A percentile compares a stretch with the other conserved stretches of the same genome.
These are phyloP conservation scores for Aythya baeri DNA, from an alignment of 2,113 vertebrate species.

Conservation along the genomic window DNA sequence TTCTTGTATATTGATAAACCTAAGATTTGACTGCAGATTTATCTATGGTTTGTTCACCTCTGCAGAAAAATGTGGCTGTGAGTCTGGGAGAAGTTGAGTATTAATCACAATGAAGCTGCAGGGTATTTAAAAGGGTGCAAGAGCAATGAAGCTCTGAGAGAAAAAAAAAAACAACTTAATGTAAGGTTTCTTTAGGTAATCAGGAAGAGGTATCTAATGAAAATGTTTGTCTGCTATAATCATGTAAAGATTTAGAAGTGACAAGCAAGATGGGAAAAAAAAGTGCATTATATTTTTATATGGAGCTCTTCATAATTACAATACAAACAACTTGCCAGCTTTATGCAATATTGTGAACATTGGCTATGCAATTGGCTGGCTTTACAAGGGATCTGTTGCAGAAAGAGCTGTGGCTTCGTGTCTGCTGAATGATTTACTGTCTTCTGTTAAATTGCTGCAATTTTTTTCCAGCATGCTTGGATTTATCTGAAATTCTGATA, in stretches of 20 bases:
- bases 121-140: neutral
- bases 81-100: neutral
- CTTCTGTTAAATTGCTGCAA: neutral
- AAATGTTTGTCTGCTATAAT: neutral
- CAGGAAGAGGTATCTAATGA: neutral
- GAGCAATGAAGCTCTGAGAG: neutral
- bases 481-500: neutral
- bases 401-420: neutral
- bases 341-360: neutral
- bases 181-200: neutral
- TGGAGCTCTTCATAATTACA: neutral
- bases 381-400: neutral
- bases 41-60: neutral
- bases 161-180: neutral
- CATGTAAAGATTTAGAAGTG: neutral
- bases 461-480: constrained; percentile 21
- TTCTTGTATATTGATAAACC: neutral
- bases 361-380: neutral
- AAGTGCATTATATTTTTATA: neutral
- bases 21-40: neutral
- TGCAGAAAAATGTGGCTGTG: neutral
- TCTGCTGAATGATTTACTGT: constrained; percentile 27
- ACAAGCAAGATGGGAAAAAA: neutral
- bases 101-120: neutral
- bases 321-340: neutral